phyloP scores from a whole-genome alignment of 2,797 vertebrate genomes.

The Spheniscus humboldti region DNA sequence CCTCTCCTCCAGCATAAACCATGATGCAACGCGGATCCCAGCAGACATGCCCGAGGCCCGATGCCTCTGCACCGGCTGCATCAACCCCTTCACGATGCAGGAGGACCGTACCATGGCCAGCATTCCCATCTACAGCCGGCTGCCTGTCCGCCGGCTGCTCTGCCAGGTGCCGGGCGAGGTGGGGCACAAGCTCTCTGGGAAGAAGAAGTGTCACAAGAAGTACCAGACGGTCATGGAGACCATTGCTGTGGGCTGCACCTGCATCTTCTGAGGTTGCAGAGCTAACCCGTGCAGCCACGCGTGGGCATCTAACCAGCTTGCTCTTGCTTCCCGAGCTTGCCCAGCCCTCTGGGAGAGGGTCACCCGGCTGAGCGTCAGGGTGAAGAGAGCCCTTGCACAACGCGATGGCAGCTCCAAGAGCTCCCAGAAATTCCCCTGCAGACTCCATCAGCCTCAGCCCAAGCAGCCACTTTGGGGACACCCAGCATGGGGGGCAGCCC shows the following conservation, averaged over 20 bases:
- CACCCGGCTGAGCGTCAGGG: background rate
- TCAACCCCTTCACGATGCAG: slow-evolving; percentile 87
- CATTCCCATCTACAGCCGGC: slow-evolving; percentile 83
- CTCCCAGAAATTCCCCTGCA: background rate
- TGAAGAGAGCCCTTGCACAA: background rate
- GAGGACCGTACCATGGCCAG: slow-evolving; percentile 86
- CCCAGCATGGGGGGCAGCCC: background rate
- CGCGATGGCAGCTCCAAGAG: background rate
- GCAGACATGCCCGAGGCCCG: slow-evolving; percentile 80
- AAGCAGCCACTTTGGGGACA: background rate
- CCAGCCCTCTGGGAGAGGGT: background rate
- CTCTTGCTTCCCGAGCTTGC: background rate
- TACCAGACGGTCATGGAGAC: slow-evolving; percentile 82
- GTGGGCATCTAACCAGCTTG: background rate
- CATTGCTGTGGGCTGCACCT: slow-evolving; percentile 85
- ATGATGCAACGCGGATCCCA: slow-evolving; percentile 76
- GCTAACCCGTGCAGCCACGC: background rate
- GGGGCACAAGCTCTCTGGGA: background rate
- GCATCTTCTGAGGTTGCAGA: slow-evolving; percentile 77
- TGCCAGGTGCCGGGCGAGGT: slow-evolving; percentile 40
- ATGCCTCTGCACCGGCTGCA: slow-evolving; percentile 81
- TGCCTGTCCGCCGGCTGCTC: slow-evolving; percentile 79
- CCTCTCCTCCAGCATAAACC: slow-evolving; percentile 77
- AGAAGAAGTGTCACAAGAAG: slow-evolving; percentile 63
- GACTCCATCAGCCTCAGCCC: background rate